These are phyloP conservation scores for Ploceus nigricollis DNA, from an alignment of 2,113 vertebrate genomes.

Conservation along the genomic window DNA sequence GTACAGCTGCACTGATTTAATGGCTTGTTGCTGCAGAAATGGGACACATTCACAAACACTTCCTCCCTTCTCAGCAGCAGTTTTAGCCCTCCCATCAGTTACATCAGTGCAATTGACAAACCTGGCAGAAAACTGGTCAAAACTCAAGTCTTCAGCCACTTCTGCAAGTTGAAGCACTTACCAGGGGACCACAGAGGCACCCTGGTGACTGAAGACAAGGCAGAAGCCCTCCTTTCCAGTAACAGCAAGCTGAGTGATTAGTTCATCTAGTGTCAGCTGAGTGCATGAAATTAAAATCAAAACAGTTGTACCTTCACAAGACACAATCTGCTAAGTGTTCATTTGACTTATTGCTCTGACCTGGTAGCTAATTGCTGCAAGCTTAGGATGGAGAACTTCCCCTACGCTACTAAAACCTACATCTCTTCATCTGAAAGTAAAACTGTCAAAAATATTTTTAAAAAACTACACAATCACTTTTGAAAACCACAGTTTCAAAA, in stretches of 20 bases:
- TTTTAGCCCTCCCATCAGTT: not conserved
- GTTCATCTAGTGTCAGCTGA: not conserved
- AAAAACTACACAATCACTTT: not conserved
- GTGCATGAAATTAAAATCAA: not conserved
- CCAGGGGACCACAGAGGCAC: not conserved
- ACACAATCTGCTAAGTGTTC: not conserved
- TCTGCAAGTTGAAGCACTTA: not conserved
- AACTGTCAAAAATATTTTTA: not conserved
- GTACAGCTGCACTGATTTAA: not conserved
- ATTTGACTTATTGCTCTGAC: not conserved
- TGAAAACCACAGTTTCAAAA: not conserved
- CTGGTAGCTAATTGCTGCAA: not conserved
- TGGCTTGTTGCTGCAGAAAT: not conserved
- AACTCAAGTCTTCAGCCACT: not conserved
- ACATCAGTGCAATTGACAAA: not conserved
- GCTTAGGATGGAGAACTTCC: not conserved
- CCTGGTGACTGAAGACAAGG: not conserved
- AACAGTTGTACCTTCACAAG: not conserved
- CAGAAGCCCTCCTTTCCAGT: not conserved
- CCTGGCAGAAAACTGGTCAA: not conserved
- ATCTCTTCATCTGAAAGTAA: not conserved
- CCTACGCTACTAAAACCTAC: not conserved
- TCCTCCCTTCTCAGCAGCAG: not conserved
- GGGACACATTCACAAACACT: not conserved
- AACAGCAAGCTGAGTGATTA: not conserved